Base-by-base conservation (phyloP, 2,888 invertebrate genomes). In the Andrena minutula region DNA sequence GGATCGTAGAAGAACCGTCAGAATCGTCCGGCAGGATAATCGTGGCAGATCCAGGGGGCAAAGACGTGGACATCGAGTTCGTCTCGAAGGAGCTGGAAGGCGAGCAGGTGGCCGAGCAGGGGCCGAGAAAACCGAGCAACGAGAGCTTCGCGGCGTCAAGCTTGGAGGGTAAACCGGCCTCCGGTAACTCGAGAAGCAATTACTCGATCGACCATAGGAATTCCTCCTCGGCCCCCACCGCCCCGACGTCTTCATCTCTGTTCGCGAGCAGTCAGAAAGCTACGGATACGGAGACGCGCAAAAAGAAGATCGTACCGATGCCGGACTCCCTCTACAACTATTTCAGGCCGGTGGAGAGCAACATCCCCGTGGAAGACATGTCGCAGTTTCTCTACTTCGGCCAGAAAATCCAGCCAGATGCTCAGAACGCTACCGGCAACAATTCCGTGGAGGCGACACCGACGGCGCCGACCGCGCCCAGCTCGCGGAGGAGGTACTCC, bases 321-420 rank as follows among this genome's bases (percentile, higher is more conserved):
- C 95, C 96, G 1, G 95, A 95, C 85, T 95, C 95, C 74, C 93
- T 96, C 75, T 96, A 96, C 88, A 96, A 96, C 87, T 96, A 96
- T 86, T 96, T 96, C 86, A 93, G 96, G 51, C 96, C 96, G 0
- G 94, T 96, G 51, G 96, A 96, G 90, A 94, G 95, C 32, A 96
- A 96, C 87, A 93, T 96, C 73, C 95, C 96, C 0, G 95, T 95
- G 60, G 96, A 96, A 91, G 96, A 96, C 89, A 95, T 96, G 94
- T 95, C 96, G 66, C 96, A 96, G 12, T 97, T 97, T 92, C 94
- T 96, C 76, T 96, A 95, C 90, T 97, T 97, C 90, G 97, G 97
- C 0, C 96, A 96, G 90, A 97, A 97, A 91, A 90, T 95, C 56
- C 94, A 94, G 0, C 94, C 94, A 0, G 92, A 94, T 0, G 7